Base-by-base conservation (phyloP, 2,113 vertebrate species). In the Lonchura striata region DNA sequence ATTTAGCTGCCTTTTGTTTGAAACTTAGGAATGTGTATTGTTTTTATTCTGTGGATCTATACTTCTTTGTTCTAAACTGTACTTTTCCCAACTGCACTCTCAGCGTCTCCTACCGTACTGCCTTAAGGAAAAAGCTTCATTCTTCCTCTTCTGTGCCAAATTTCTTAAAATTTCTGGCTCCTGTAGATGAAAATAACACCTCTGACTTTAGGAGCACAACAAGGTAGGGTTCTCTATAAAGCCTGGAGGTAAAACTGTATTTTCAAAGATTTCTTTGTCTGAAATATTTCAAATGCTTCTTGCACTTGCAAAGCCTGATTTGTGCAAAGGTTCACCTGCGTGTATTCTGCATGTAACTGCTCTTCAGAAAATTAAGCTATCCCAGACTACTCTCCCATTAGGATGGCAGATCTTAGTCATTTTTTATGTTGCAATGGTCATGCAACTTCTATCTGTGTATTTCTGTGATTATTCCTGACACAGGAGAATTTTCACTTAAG, bases 121-220 rank as follows among this genome's bases (percentile, higher is more conserved):
- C 99, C 97, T 98, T 99, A 88, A 98, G 99, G 94, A 99, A 98
- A 98, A 98, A 99, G 94, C 99, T 99, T 94, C 98, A 98, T 96
- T 99, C 99, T 97, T 99, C 99, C 71, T 99, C 99, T 92, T 99
- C 99, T 98, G 99, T 99, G 97, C 99, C 99, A 98, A 99, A 99
- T 98, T 99, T 99, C 98, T 98, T 99, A 98, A 99, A 99, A 98
- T 99, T 99, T 98, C 98, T 99, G 98, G 98, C 99, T 96, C 99
- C 99, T 95, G 98, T 99, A 97, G 98, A 98, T 98, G 99, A 99
- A 97, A 99, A 98, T 97, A 98, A 98, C 98, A 98, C 97, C 95
- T 98, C 97, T 97, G 98, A 99, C 92, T 98, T 98, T 98, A 98
- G 97, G 96, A 98, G 53, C 92, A 91, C 97, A 54, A 97, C 98